Evolutionary conservation across 2,797 vertebrate genomes (phyloP).

Genomic region (Thaleichthys pacificus): DNA sequence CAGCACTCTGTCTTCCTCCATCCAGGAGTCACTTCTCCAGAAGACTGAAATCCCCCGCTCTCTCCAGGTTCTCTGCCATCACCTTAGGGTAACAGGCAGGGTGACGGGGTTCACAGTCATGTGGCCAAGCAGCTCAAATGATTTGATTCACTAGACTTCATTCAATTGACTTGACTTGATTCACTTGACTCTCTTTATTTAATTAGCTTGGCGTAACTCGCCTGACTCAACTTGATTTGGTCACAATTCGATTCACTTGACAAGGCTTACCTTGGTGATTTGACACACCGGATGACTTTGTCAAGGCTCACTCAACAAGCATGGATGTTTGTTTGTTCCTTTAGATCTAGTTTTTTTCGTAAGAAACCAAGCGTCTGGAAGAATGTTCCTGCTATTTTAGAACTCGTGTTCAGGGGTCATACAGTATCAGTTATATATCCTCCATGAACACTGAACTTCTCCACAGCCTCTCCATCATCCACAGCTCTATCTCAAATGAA

Average conservation of each 20-base stretch:
- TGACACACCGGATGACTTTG: slow-evolving; percentile 21
- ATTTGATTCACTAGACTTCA: slow-evolving; percentile 18
- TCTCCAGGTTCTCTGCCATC: background rate
- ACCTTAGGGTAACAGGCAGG: slow-evolving; percentile 1
- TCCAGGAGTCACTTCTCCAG: slow-evolving; percentile 5
- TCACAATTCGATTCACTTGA: slow-evolving; percentile 3
- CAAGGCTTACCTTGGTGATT: background rate
- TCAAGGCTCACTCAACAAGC: background rate
- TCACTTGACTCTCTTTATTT: slow-evolving; percentile 27
- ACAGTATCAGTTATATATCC: no score
- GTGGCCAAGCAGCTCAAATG: slow-evolving; percentile 9
- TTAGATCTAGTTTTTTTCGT: background rate
- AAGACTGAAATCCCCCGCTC: slow-evolving; percentile 5
- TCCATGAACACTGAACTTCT: no score
- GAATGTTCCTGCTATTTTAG: no score
- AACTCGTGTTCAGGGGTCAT: no score
- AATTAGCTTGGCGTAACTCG: background rate
- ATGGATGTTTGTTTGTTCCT: background rate
- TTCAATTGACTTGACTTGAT: slow-evolving; percentile 32
- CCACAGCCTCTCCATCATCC: no score
- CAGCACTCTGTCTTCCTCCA: slow-evolving; percentile 4
- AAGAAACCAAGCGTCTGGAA: no score
- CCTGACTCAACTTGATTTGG: background rate
- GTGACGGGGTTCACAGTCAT: slow-evolving; percentile 11
- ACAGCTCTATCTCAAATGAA: no score